Conservation (phyloP, 2,797 vertebrate genomes). For the Notolabrus celidotus region DNA sequence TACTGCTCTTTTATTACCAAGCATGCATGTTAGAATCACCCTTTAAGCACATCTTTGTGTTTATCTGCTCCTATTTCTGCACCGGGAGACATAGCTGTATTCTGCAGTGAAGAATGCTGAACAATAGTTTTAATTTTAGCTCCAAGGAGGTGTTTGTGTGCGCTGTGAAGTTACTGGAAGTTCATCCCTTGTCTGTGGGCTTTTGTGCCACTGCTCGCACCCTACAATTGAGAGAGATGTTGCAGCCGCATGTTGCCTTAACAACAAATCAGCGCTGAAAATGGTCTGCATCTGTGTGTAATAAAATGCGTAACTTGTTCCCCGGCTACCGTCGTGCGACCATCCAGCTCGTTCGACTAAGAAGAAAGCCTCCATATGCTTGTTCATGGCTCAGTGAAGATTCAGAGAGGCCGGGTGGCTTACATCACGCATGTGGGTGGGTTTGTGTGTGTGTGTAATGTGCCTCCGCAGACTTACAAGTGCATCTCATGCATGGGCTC, state of each 20-base stretch:
- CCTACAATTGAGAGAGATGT: conserved; percentile 46
- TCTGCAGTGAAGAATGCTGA: conserved; percentile 10
- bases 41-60: conserved; percentile 15
- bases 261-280: conserved; percentile 48
- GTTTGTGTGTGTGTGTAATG: conserved; percentile 1
- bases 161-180: neutral
- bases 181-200: conserved; percentile 24
- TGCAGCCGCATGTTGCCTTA: conserved; percentile 44
- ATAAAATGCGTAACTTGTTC: conserved; percentile 35
- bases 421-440: conserved; percentile 15
- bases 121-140: conserved; percentile 54
- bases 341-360: conserved; percentile 35
- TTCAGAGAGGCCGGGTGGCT: conserved; percentile 24
- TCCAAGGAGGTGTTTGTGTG: conserved; percentile 31
- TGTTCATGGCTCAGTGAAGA: conserved; percentile 55
- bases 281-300: conserved; percentile 43
- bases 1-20: conserved; percentile 27
- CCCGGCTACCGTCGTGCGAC: conserved; percentile 37
- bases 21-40: conserved; percentile 14
- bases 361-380: conserved; percentile 60
- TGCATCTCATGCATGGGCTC: conserved; percentile 29
- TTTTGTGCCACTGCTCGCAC: conserved; percentile 24
- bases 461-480: neutral
- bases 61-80: conserved; percentile 11
- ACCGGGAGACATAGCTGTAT: neutral